These are phyloP conservation scores for Zosterops lateralis DNA, from an alignment of 2,113 vertebrate genomes.

Conservation along the genomic window DNA sequence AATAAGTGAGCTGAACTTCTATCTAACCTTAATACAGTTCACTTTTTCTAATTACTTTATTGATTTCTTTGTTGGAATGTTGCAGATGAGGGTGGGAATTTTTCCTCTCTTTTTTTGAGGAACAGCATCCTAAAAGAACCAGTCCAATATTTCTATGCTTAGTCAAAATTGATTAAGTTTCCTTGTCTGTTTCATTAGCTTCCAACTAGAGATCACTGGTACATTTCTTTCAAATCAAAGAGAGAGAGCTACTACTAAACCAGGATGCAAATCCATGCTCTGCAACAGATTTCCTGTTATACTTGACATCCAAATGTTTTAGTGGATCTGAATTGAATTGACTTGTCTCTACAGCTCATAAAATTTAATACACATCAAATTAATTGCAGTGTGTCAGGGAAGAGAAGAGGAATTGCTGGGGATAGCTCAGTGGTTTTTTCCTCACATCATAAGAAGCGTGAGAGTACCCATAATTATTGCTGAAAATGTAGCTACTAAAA, in stretches of 20 bases:
- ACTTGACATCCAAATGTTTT: not conserved
- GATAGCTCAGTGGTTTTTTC: not conserved
- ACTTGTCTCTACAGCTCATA: slow-evolving; percentile 14
- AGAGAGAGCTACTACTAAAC: not conserved
- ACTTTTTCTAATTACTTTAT: not conserved
- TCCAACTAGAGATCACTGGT: not conserved
- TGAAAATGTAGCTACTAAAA: not conserved
- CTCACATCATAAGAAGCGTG: not conserved
- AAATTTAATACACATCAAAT: slow-evolving; percentile 3
- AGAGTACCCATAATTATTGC: not conserved
- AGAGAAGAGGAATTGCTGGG: not conserved
- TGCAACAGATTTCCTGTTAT: not conserved
- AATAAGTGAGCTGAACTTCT: not conserved
- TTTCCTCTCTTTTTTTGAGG: not conserved
- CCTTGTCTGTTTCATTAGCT: not conserved
- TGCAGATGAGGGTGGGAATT: not conserved
- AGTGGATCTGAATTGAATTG: not conserved
- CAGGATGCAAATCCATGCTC: not conserved
- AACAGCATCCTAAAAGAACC: not conserved
- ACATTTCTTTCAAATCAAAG: not conserved
- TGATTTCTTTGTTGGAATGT: not conserved
- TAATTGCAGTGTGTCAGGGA: not conserved
- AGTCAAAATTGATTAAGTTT: not conserved
- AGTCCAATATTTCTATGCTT: not conserved
- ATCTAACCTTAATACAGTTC: not conserved